Evolutionary conservation across 2,113 vertebrate genomes (phyloP).

Genomic region (Proteles cristata): DNA sequence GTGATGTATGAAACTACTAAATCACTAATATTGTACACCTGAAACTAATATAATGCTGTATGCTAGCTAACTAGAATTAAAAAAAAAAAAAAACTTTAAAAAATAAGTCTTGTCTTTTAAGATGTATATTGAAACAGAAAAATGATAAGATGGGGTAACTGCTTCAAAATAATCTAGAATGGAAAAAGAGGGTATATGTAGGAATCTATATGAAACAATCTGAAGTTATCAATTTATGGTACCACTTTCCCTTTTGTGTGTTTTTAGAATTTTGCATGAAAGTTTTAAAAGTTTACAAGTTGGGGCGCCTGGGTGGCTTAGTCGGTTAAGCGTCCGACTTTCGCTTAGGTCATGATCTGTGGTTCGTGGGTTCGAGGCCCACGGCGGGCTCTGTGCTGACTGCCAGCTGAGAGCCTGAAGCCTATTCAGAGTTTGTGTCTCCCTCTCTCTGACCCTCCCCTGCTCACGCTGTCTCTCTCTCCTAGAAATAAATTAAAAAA

Average conservation of each 20-base stretch:
- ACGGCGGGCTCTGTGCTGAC: too few relatives aligned
- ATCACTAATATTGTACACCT: background rate
- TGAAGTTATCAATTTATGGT: background rate
- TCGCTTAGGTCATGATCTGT: too few relatives aligned
- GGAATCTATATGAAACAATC: background rate
- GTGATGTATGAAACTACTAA: background rate
- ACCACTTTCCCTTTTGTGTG: background rate
- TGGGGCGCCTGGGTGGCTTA: too few relatives aligned
- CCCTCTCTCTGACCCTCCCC: too few relatives aligned
- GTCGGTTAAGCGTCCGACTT: too few relatives aligned
- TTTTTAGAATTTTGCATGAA: background rate
- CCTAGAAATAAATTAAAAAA: too few relatives aligned
- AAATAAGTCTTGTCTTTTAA: background rate
- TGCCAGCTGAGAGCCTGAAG: too few relatives aligned
- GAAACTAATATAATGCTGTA: background rate
- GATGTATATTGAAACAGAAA: background rate
- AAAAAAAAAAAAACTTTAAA: background rate
- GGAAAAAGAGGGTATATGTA: background rate
- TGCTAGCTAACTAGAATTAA: background rate
- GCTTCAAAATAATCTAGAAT: conserved; percentile 25
- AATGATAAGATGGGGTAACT: background rate
- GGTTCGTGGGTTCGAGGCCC: too few relatives aligned
- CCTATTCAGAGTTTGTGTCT: too few relatives aligned
- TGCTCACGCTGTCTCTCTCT: too few relatives aligned
- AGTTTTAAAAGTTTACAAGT: background rate